Percentiles rank a stretch among this genome's conserved stretches.
Conservation (phyloP, 1,140 invertebrate genomes). For the Lasioglossum baleicum region DNA sequence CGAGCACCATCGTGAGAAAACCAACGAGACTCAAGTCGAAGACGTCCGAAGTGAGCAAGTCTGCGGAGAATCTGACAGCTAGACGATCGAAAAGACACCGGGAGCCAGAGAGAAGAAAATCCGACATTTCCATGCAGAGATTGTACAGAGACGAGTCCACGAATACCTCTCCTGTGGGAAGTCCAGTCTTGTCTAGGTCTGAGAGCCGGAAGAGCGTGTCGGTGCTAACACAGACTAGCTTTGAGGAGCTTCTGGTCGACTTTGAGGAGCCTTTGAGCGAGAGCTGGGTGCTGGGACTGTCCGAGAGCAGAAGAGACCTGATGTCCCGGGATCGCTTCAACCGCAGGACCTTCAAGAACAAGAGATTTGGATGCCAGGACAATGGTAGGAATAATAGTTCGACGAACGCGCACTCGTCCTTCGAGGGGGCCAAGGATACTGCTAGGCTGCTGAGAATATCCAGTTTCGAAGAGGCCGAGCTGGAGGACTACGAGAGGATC, state of each 20-base stretch:
- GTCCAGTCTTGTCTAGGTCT: conserved; percentile 63
- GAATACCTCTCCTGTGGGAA: conserved; percentile 72
- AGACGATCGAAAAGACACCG: conserved; percentile 65
- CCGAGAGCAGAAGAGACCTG: conserved; percentile 60
- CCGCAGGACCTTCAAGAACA: conserved; percentile 51
- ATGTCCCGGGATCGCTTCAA: conserved; percentile 26
- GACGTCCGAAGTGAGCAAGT: conserved; percentile 70
- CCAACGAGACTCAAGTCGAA: conserved; percentile 69
- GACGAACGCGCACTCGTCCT: conserved; percentile 27
- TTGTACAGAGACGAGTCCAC: conserved; percentile 71
- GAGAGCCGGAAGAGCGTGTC: conserved; percentile 71
- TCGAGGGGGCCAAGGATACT: conserved; percentile 32
- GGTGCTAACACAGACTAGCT: conserved; percentile 75
- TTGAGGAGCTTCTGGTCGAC: conserved; percentile 51
- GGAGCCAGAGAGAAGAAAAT: conserved; percentile 72
- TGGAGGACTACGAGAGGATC: conserved; percentile 64
- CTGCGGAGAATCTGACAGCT: conserved; percentile 67
- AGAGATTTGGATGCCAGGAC: conserved; percentile 48
- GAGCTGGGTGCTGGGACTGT: conserved; percentile 36
- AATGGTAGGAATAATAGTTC: conserved; percentile 5
- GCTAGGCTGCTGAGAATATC: conserved; percentile 63
- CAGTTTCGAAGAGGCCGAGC: conserved; percentile 68
- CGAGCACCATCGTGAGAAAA: conserved; percentile 63
- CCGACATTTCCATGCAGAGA: conserved; percentile 73
- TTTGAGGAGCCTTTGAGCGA: neutral